Percentiles rank a stretch among this genome's conserved stretches.
phyloP scores from a whole-genome alignment of 1,140 invertebrate genomes.

The Drosophila obscura region DNA sequence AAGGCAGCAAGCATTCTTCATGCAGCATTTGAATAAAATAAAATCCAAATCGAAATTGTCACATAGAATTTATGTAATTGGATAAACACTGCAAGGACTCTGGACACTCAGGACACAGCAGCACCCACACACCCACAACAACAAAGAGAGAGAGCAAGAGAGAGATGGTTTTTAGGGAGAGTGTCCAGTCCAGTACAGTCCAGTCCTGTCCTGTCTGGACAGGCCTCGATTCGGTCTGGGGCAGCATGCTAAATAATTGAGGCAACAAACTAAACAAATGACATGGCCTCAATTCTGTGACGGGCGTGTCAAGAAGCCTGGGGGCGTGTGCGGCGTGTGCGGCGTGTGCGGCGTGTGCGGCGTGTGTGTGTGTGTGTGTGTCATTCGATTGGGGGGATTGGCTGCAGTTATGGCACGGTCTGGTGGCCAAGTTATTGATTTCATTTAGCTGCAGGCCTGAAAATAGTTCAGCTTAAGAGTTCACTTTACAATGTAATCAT shows the following conservation, averaged over 20 bases:
- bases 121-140: too few species aligned
- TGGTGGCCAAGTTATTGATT: conserved; percentile 29
- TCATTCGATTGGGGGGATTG: too few species aligned
- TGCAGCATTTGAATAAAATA: conserved; percentile 72
- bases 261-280: conserved; percentile 75
- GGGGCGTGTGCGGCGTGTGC: conserved; percentile 2
- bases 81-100: conserved; percentile 67
- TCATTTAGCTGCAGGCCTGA: conserved; percentile 1
- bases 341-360: too few species aligned
- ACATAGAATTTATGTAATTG: conserved; percentile 78
- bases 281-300: conserved; percentile 72
- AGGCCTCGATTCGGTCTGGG: conserved; percentile 17
- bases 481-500: too few species aligned
- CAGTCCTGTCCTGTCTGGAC: conserved; percentile 24
- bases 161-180: background rate
- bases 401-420: too few species aligned
- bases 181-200: conserved; percentile 14
- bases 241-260: conserved; percentile 67
- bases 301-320: conserved; percentile 26
- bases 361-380: conserved; percentile 12
- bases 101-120: conserved; percentile 8
- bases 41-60: conserved; percentile 78
- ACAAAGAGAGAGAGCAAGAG: too few species aligned
- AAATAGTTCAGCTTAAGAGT: too few species aligned
- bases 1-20: conserved; percentile 35